Evolutionary conservation across 2,113 vertebrate genomes (phyloP).

Genomic region (Oreochromis tanganicae): DNA sequence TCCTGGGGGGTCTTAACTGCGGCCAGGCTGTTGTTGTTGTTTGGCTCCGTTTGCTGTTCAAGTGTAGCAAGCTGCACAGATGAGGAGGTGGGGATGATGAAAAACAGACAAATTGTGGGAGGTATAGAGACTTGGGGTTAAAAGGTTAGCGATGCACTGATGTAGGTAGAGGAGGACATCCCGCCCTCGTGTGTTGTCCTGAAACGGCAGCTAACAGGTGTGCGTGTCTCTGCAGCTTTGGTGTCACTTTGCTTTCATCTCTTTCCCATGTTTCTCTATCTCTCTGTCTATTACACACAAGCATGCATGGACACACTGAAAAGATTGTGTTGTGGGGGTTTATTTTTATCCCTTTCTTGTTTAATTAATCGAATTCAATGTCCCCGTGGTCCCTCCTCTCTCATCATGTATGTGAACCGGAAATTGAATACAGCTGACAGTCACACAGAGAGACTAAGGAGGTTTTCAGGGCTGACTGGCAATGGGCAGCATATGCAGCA

Average conservation of each 20-base stretch:
- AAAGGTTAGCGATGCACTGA: conserved; percentile 42
- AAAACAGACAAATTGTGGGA: conserved; percentile 63
- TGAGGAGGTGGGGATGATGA: conserved; percentile 32
- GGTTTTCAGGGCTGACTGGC: not conserved
- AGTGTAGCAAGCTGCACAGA: conserved; percentile 42
- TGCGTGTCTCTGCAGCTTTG: not conserved
- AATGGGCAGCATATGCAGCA: not conserved
- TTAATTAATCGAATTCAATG: not conserved
- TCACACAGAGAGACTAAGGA: not conserved
- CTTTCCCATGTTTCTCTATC: not conserved
- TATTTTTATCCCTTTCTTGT: not conserved
- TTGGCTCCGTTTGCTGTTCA: conserved; percentile 54
- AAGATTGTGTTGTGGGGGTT: not conserved
- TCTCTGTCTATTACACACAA: not conserved
- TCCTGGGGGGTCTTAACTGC: conserved; percentile 52
- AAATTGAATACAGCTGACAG: conserved; percentile 29
- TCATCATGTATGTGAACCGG: not conserved
- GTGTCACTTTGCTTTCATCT: not conserved
- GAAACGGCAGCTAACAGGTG: conserved; percentile 40
- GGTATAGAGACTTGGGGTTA: conserved; percentile 42
- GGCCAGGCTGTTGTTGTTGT: conserved; percentile 52
- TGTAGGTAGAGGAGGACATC: conserved; percentile 40
- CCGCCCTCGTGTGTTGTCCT: not conserved
- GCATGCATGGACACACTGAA: not conserved
- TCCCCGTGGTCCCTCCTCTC: not conserved